Base-by-base conservation (phyloP, 1,140 invertebrate species). In the Zaprionus gabonicus region DNA sequence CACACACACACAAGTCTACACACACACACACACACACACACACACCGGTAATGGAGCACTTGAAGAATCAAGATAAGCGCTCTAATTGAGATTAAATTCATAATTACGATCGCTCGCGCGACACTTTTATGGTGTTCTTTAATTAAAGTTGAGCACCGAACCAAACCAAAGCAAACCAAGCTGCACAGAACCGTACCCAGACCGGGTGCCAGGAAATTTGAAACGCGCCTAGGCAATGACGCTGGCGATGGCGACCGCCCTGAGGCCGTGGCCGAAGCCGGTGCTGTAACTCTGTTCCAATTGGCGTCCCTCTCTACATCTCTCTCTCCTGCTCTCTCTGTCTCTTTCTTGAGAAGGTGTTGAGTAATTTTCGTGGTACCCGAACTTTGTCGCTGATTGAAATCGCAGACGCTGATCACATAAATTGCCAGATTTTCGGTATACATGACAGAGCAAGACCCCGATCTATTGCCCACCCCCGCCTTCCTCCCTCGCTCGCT, bases 51-150 rank as follows among this genome's bases (percentile, higher is more conserved):
- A 41, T 36, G 36, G 58, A 68, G 66, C 67, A 80, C 63, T 65
- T 74, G 78, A 71, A 82, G 85, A 90, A 90, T 90, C 85, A 90
- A 90, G 85, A 90, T 90, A 90, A 90, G 85, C 85, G 76, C 81
- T 90, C 83, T 90, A 90, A 90, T 90, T 90, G 85, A 90, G 85
- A 90, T 90, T 90, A 90, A 90, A 90, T 90, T 90, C 85, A 90
- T 90, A 90, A 90, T 90, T 90, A 90, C 85, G 85, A 90, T 90
- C 85, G 85, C 85, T 81, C 81, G 72, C 75, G 85, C 85, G 85
- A 90, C 85, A 90, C 85, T 90, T 90, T 90, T 85, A 90, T 90
- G 82, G 85, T 90, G 85, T 90, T 90, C 85, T 90, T 90, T 90
- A 90, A 90, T 90, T 90, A 90, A 90, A 90, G 76, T 87, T 72